Evolutionary conservation across 1,140 invertebrate genomes (phyloP), one percentile per base, ranked within the genome.

Genomic region (Lepidostoma basale): DNA sequence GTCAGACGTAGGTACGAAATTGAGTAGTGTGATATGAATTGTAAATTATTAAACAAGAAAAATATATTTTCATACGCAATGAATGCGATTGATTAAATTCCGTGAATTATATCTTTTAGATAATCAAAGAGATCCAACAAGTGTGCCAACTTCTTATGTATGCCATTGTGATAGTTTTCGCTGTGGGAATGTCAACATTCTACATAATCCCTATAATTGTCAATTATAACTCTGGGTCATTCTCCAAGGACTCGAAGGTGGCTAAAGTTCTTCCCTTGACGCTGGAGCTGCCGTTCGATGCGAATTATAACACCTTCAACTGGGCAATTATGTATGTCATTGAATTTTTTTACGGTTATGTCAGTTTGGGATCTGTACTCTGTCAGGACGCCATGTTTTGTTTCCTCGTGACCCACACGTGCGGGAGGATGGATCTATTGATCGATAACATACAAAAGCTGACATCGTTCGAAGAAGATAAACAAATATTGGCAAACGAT

Each of bases 261-360:
- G 42, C 42, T 36, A 60, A 22, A 33, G 26, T 36, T 3, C 22
- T 45, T 6, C 65, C 65, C 9, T 60, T 67, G n/a, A 49, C 40
- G 2, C n/a, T 67, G 8, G 54, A 42, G 3, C 5, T 67, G 12
- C 65, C 65, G 0, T 67, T 45, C 26, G 65, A 67, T 26, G 49
- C 54, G 4, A 8, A 49, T 14, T 60, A 12, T n/a, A 47, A 60
- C 25, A 56, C n/a, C 9, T 9, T 56, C 18, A 58, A 44, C 20
- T 66, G 63, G 63, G n/a, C 9, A 12, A 42, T 66, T 1, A 66
- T 44, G 26, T 66, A 42, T 16, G 12, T 60, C 18, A 30, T 62
- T 25, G 28, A 60, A 25, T 47, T n/a, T 20, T 22, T 67, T 16
- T 42, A 10, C 36, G 54, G 65, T n/a, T 67, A 60, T 33, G 49